A percentile compares a stretch with the other conserved stretches of the same genome.
phyloP scores from a whole-genome alignment of 2,113 vertebrate genomes.

The Notechis scutatus region DNA sequence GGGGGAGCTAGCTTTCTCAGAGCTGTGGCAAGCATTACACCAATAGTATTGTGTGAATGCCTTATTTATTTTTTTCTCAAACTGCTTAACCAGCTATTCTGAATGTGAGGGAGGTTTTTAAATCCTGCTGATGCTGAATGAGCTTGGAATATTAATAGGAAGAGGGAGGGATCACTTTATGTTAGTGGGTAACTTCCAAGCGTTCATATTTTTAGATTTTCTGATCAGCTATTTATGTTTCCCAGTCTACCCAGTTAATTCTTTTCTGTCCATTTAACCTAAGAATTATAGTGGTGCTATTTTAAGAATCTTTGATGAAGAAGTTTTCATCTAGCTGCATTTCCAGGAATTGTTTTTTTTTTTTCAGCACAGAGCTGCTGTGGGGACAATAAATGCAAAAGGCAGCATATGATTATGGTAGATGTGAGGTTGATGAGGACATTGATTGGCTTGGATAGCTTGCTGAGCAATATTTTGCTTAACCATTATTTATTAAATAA shows the following conservation, averaged over 20 bases:
- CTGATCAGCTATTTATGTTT: not conserved
- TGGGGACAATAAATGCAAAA: rapidly evolving
- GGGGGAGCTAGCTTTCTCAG: not conserved
- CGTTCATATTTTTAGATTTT: slow-evolving; percentile 24
- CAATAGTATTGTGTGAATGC: not conserved
- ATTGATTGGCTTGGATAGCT: not conserved
- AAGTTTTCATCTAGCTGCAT: not conserved
- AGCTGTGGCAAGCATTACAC: not conserved
- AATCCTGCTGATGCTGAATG: not conserved
- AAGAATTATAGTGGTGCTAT: not conserved
- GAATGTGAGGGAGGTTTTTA: not conserved
- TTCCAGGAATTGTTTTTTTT: not conserved
- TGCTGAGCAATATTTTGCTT: not conserved
- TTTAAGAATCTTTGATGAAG: slow-evolving; percentile 9
- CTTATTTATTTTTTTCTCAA: not conserved
- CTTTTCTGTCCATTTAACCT: slow-evolving; percentile 26
- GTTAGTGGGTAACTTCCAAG: slow-evolving; percentile 40
- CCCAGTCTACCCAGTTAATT: slow-evolving; percentile 35
- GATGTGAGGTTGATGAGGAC: not conserved
- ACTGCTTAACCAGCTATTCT: not conserved
- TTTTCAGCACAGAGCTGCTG: not conserved
- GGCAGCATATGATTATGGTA: not conserved
- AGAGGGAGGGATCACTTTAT: not conserved
- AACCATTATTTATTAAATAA: not conserved
- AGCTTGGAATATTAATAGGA: not conserved